Conservation (phyloP, 2,888 invertebrate species). For the Herminia tarsipennalis region DNA sequence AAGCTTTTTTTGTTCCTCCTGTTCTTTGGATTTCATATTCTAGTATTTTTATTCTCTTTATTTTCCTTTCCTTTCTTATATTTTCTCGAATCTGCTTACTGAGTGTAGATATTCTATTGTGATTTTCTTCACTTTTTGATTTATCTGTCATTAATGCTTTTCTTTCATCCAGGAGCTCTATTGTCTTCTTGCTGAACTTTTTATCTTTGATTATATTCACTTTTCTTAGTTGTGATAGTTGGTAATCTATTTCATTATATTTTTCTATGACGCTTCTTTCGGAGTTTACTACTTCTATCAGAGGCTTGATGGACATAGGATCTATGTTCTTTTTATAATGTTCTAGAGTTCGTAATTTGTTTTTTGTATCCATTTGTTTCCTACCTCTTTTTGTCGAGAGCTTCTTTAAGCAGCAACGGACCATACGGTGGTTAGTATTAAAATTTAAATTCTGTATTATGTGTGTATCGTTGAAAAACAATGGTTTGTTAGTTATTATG, state of each 20-base stretch:
- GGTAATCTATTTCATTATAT: constrained; percentile 8
- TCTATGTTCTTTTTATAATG: constrained; percentile 4
- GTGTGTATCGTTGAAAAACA: constrained; percentile 6
- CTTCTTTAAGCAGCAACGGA: constrained; percentile 6
- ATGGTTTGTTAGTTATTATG: constrained; percentile 10
- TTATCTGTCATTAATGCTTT: background rate
- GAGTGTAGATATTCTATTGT: background rate
- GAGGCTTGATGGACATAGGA: constrained; percentile 7
- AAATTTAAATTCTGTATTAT: constrained; percentile 14
- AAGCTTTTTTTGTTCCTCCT: constrained; percentile 24
- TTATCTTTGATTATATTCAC: background rate
- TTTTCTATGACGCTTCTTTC: constrained; percentile 13
- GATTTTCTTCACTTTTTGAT: background rate
- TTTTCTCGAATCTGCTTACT: background rate
- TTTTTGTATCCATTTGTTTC: background rate
- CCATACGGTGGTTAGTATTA: constrained; percentile 14
- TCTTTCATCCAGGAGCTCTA: too few relatives aligned
- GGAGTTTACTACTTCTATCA: constrained; percentile 12
- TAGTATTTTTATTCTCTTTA: background rate
- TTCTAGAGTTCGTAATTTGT: background rate
- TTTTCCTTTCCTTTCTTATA: constrained; percentile 3
- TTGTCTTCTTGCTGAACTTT: constrained; percentile 9
- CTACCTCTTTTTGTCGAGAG: background rate
- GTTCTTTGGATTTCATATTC: background rate
- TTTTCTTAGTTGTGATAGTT: constrained; percentile 9